phyloP scores from a whole-genome alignment of 2,888 invertebrate species.

The Hydriomena furcata region DNA sequence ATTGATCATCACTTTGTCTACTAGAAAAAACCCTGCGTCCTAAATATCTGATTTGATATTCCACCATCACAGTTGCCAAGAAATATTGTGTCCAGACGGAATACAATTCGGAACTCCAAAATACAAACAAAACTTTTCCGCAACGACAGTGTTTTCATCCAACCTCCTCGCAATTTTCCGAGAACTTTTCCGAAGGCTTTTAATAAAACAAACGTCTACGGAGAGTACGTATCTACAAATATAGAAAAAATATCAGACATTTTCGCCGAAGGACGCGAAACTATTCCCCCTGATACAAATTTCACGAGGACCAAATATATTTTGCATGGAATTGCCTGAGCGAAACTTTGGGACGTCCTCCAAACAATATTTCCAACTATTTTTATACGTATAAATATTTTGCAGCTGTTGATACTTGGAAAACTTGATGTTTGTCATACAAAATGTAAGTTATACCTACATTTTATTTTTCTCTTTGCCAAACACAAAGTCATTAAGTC shows the following conservation, averaged over 20 bases:
- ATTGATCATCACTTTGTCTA: too few species aligned
- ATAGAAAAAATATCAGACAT: conserved; percentile 58
- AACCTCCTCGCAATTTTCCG: conserved; percentile 24
- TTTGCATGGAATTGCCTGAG: conserved; percentile 69
- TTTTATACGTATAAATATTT: conserved; percentile 48
- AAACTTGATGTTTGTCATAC: conserved; percentile 16
- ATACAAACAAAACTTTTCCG: conserved; percentile 16
- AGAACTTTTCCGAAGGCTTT: conserved; percentile 30
- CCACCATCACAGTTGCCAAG: neutral
- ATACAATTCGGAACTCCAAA: conserved; percentile 4
- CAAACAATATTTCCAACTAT: conserved; percentile 53
- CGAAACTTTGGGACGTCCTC: conserved; percentile 45
- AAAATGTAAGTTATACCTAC: too few species aligned
- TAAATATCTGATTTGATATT: neutral
- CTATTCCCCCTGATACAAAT: conserved; percentile 62
- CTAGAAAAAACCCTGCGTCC: too few species aligned
- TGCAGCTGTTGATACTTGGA: conserved; percentile 36
- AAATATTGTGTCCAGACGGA: conserved; percentile 4
- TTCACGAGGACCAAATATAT: conserved; percentile 66
- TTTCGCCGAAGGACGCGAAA: conserved; percentile 49
- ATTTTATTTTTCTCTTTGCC: too few species aligned
- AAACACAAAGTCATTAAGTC: too few species aligned
- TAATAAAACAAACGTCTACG: conserved; percentile 37
- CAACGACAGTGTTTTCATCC: conserved; percentile 22
- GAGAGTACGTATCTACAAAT: conserved; percentile 37